A percentile compares a stretch with the other conserved stretches of the same genome.
Evolutionary conservation across 2,113 vertebrate species (phyloP).

Genomic region (Columba livia): DNA sequence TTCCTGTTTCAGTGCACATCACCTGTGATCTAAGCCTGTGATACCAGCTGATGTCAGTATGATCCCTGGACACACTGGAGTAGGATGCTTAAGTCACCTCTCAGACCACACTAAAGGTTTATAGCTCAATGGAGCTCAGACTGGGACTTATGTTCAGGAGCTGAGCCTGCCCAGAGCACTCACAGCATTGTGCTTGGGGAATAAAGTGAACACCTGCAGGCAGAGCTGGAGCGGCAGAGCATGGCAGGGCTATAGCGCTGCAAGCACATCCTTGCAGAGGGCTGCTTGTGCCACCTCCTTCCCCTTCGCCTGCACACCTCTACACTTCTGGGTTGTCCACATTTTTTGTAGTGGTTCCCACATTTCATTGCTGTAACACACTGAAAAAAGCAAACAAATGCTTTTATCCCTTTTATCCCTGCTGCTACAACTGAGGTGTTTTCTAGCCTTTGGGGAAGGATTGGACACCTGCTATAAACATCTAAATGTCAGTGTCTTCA

Average conservation of each 20-base stretch:
- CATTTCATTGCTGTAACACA: background rate
- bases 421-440: background rate
- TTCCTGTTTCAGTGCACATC: background rate
- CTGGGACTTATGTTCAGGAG: background rate
- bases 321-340: background rate
- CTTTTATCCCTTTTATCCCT: background rate
- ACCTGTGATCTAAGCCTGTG: background rate
- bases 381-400: background rate
- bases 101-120: background rate
- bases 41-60: background rate
- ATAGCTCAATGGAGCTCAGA: background rate
- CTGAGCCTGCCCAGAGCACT: background rate
- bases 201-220: background rate
- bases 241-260: fast-evolving
- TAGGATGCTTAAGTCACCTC: background rate
- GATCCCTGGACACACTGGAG: background rate
- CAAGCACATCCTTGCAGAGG: background rate
- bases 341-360: background rate
- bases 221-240: background rate
- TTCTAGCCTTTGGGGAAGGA: background rate
- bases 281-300: background rate
- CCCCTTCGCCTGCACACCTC: background rate
- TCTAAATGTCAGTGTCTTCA: background rate
- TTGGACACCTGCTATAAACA: background rate
- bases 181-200: background rate